A percentile compares a stretch with the other conserved stretches of the same genome.
These are phyloP conservation scores for Salvelinus sp. DNA, from an alignment of 2,113 vertebrate genomes.

Conservation along the genomic window DNA sequence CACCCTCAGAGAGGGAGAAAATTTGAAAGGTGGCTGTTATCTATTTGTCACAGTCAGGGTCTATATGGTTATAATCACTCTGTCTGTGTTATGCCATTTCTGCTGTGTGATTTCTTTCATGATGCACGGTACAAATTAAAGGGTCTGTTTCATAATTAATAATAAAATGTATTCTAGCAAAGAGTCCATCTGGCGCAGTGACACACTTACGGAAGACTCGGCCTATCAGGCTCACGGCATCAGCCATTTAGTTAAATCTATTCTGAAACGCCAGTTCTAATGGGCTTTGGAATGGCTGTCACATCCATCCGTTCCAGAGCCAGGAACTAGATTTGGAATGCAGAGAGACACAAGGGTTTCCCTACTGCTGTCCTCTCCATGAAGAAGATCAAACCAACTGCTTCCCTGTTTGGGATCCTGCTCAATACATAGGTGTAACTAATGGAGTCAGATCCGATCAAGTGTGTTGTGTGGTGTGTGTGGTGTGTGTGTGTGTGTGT, in stretches of 20 bases:
- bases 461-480: background rate
- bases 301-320: conserved; percentile 28
- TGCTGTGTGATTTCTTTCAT: conserved; percentile 3
- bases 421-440: background rate
- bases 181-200: conserved; percentile 29
- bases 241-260: conserved; percentile 8
- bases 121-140: conserved; percentile 4
- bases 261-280: conserved; percentile 22
- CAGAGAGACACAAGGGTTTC: background rate
- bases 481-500: too few relatives aligned
- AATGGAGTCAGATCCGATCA: background rate
- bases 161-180: conserved; percentile 8
- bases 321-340: conserved; percentile 2
- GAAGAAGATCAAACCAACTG: background rate
- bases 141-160: conserved; percentile 27
- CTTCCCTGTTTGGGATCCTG: background rate
- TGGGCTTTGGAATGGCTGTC: conserved; percentile 36
- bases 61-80: background rate
- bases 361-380: conserved; percentile 10
- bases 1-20: background rate
- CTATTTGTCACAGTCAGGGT: background rate
- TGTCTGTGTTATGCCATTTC: background rate
- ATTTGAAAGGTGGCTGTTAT: background rate
- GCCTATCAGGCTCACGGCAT: conserved; percentile 12
- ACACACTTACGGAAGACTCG: conserved; percentile 13